phyloP scores from a whole-genome alignment of 1,140 invertebrate genomes.

The Xylocopa sonorina region DNA sequence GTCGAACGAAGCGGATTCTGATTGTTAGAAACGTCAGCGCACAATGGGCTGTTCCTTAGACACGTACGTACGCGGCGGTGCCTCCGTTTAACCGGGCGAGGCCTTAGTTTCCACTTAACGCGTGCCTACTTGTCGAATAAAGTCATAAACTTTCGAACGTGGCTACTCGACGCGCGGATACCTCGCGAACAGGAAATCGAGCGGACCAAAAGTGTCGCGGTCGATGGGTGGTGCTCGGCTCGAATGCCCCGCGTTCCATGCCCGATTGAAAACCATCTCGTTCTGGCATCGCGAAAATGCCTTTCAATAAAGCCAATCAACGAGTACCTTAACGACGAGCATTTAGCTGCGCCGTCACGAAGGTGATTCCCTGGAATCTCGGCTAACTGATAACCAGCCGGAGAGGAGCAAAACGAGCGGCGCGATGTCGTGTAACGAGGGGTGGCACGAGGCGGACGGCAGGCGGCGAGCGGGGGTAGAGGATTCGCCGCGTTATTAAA shows the following conservation, averaged over 20 bases:
- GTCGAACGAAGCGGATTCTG: not conserved
- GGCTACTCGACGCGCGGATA: too few relatives aligned
- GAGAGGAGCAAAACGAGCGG: slow-evolving; percentile 39
- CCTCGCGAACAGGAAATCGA: not conserved
- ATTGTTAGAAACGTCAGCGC: not conserved
- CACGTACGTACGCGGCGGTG: not conserved
- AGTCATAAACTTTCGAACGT: not conserved
- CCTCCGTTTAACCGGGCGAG: too few relatives aligned
- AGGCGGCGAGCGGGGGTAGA: not conserved
- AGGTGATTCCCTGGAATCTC: slow-evolving; percentile 41
- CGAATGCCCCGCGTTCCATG: slow-evolving; percentile 12
- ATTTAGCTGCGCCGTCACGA: slow-evolving; percentile 51
- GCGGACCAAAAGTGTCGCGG: too few relatives aligned
- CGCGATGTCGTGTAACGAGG: slow-evolving; percentile 27
- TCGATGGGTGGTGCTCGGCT: not conserved
- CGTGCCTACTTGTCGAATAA: too few relatives aligned
- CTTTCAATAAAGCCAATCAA: slow-evolving; percentile 33
- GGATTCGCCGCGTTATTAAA: slow-evolving; percentile 51
- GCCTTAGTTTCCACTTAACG: not conserved
- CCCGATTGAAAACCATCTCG: slow-evolving; percentile 19
- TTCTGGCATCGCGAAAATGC: slow-evolving; percentile 50
- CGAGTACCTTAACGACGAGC: slow-evolving; percentile 39
- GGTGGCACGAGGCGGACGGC: too few relatives aligned
- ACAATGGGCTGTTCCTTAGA: not conserved
- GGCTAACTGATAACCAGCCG: slow-evolving; percentile 45